Conservation (phyloP, 2,888 invertebrate species). For the Microctonus aethiopoides region DNA sequence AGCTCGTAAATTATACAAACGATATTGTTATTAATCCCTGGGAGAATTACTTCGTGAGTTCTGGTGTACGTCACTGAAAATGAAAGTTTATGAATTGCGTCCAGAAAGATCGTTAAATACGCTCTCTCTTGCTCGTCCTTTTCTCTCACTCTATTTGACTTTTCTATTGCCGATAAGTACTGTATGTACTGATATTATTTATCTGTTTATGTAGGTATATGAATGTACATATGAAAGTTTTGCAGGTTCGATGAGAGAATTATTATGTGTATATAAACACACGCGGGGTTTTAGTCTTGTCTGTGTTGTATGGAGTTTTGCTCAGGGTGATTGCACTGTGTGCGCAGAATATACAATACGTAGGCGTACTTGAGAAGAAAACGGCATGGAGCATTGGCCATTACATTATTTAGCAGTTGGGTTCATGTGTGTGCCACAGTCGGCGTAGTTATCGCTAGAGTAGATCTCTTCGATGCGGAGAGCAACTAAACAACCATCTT, state of each 20-base stretch:
- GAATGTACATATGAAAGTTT: not conserved
- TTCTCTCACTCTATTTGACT: not conserved
- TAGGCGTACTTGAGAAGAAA: conserved; percentile 15
- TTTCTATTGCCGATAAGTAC: not conserved
- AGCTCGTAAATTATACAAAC: conserved; percentile 1
- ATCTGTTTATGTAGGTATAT: not conserved
- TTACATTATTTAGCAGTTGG: conserved; percentile 50
- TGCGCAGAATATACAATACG: conserved; percentile 15
- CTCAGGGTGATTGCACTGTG: not conserved
- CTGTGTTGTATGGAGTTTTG: not conserved
- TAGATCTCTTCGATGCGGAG: conserved; percentile 26
- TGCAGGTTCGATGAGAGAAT: too few species aligned
- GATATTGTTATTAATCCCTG: not conserved
- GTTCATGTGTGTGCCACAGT: conserved; percentile 26
- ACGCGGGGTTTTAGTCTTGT: not conserved
- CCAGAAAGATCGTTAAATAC: not conserved
- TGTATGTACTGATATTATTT: not conserved
- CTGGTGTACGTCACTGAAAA: not conserved
- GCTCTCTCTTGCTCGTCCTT: not conserved
- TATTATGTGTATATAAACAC: not conserved
- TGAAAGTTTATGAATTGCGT: not conserved
- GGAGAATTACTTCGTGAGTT: not conserved
- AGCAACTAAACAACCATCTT: conserved; percentile 47
- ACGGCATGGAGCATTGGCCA: conserved; percentile 19
- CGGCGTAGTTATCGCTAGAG: conserved; percentile 27